Conservation (phyloP, 2,888 invertebrate genomes). For the Hipparchia semele region DNA sequence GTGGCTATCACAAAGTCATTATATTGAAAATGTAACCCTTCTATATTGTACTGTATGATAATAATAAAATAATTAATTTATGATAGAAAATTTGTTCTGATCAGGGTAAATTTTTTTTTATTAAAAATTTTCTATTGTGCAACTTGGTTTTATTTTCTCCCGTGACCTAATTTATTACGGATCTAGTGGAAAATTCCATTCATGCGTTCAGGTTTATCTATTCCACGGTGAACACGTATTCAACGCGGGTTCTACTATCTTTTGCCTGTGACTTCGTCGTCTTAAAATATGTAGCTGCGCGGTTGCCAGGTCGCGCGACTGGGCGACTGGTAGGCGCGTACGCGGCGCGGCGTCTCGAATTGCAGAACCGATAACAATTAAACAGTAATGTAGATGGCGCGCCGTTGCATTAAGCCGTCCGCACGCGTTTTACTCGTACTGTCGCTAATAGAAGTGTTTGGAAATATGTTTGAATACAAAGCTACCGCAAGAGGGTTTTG, state of each 20-base stretch:
- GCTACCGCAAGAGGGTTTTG: no score
- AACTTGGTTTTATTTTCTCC: background rate
- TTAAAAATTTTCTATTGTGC: background rate
- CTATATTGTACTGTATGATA: no score
- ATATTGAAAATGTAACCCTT: no score
- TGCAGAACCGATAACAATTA: conserved; percentile 49
- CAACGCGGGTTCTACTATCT: no score
- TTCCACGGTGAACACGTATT: background rate
- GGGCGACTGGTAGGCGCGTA: conserved; percentile 26
- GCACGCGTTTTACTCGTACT: conserved; percentile 31
- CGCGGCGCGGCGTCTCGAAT: conserved; percentile 6
- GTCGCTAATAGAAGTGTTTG: conserved; percentile 15
- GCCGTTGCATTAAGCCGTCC: conserved; percentile 43
- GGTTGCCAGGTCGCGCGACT: background rate
- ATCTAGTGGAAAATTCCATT: background rate
- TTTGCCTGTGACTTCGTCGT: no score
- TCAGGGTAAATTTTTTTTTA: conserved; percentile 6
- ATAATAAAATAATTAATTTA: background rate
- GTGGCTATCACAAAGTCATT: no score
- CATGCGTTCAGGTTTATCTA: background rate
- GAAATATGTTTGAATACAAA: background rate
- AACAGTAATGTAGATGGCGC: conserved; percentile 46
- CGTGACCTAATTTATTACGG: no score
- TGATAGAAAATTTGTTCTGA: conserved; percentile 38
- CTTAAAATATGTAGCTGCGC: no score